Conservation (phyloP, 1,140 invertebrate species). For the Berghia stephanieae region DNA sequence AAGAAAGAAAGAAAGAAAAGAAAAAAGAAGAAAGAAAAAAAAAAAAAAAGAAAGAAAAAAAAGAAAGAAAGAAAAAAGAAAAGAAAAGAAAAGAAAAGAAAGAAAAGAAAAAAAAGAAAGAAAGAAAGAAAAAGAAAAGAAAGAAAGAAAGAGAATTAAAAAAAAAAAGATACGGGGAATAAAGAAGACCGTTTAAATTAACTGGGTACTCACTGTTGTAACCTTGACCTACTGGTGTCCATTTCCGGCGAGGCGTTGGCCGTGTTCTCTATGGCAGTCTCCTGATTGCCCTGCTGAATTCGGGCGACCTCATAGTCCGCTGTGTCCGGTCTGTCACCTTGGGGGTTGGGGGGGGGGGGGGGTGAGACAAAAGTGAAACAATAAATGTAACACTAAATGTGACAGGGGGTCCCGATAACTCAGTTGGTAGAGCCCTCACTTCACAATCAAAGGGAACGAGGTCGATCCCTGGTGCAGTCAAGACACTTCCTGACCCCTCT, state of each 20-base stretch:
- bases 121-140: slow-evolving; percentile 13
- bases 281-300: slow-evolving; percentile 45
- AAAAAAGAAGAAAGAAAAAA: slow-evolving; percentile 1
- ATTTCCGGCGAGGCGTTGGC: slow-evolving; percentile 35
- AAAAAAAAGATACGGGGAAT: too few relatives aligned
- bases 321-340: slow-evolving; percentile 51
- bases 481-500: too few relatives aligned
- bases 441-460: too few relatives aligned
- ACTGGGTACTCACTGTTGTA: slow-evolving; percentile 47
- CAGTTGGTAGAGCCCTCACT: too few relatives aligned
- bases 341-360: too few relatives aligned
- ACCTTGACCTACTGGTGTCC: slow-evolving; percentile 43
- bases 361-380: too few relatives aligned
- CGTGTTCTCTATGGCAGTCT: slow-evolving; percentile 35
- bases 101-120: slow-evolving; percentile 6
- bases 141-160: too few relatives aligned
- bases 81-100: background rate
- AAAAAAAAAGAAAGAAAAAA: slow-evolving; percentile 5
- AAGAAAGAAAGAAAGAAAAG: background rate
- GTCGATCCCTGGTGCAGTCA: too few relatives aligned
- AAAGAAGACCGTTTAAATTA: too few relatives aligned
- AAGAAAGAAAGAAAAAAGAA: background rate
- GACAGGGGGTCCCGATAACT: too few relatives aligned
- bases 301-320: slow-evolving; percentile 52
- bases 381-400: too few relatives aligned